These are phyloP conservation scores for Cydia fagiglandana DNA, from an alignment of 1,140 invertebrate species.

Conservation along the genomic window DNA sequence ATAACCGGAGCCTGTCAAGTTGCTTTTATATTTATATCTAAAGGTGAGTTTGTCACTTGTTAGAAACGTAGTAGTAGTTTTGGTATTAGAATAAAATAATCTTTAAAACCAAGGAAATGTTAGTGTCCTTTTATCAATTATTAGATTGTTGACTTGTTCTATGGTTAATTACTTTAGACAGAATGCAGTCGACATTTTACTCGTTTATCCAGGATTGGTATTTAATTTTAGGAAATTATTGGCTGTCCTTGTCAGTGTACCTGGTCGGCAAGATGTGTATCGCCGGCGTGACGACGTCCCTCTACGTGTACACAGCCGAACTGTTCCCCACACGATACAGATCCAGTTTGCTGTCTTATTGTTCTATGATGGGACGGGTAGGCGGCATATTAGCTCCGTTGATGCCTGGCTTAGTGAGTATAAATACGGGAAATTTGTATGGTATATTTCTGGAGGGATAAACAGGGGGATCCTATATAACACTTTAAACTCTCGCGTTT, in stretches of 20 bases:
- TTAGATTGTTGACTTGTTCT: no score
- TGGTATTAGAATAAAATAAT: background rate
- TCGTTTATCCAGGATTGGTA: no score
- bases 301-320: conserved; percentile 31
- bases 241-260: conserved; percentile 75
- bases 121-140: no score
- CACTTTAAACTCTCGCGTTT: no score
- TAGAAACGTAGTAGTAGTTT: conserved; percentile 40
- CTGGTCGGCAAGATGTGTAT: conserved; percentile 85
- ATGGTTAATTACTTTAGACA: no score
- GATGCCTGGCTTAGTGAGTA: conserved; percentile 53
- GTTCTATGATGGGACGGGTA: conserved; percentile 85
- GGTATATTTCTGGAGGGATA: no score
- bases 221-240: background rate
- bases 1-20: conserved; percentile 82
- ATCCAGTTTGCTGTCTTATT: conserved; percentile 83
- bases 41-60: conserved; percentile 56
- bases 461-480: no score
- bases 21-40: conserved; percentile 82
- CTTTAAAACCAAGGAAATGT: background rate
- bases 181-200: no score
- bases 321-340: conserved; percentile 85
- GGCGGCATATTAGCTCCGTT: conserved; percentile 88
- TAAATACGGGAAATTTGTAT: background rate
- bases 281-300: conserved; percentile 79